These are phyloP conservation scores for Chlamydotis undulata DNA, from an alignment of 2,113 vertebrate genomes.

Conservation along the genomic window DNA sequence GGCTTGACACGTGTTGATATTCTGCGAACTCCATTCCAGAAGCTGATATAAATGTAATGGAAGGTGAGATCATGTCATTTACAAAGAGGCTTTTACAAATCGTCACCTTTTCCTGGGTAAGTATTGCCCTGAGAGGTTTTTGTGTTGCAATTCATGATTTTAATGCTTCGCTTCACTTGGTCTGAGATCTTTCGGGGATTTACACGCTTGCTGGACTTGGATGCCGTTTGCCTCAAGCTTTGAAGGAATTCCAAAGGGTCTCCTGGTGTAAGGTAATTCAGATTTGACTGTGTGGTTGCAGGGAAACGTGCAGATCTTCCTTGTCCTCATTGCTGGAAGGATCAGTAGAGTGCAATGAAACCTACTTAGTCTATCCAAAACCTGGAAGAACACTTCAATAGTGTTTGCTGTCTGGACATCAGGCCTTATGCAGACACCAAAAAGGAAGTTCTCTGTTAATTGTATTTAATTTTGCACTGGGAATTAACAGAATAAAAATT, in stretches of 20 bases:
- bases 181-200: background rate
- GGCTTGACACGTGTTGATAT: background rate
- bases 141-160: background rate
- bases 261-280: background rate
- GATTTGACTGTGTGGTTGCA: background rate
- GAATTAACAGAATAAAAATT: background rate
- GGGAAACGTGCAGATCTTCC: background rate
- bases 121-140: background rate
- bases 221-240: background rate
- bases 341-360: background rate
- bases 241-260: background rate
- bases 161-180: background rate
- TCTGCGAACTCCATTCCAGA: background rate
- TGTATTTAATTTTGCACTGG: background rate
- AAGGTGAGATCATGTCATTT: slow-evolving; percentile 12
- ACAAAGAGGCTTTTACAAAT: background rate
- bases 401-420: background rate
- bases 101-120: background rate
- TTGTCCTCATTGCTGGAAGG: background rate
- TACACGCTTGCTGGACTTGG: background rate
- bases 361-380: background rate
- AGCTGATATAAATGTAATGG: background rate
- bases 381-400: background rate
- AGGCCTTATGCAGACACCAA: background rate
- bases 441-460: background rate